Conservation (phyloP, 1,140 invertebrate genomes). For the Notospermus geniculatus region DNA sequence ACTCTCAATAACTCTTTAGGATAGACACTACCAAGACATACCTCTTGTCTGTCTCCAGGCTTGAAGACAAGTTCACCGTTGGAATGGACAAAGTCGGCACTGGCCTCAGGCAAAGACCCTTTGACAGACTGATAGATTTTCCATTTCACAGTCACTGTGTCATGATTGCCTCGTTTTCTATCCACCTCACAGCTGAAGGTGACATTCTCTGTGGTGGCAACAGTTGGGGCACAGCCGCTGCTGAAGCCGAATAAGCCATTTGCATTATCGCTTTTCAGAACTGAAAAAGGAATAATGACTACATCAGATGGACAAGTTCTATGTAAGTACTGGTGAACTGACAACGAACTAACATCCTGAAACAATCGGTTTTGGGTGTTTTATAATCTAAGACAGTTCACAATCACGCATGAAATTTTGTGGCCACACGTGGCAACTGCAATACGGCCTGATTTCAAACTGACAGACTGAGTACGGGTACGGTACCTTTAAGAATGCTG, state of each 20-base stretch:
- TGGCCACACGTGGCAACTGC: too few species aligned
- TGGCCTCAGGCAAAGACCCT: slow-evolving; percentile 17
- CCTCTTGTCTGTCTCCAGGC: slow-evolving; percentile 41
- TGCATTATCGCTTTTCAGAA: slow-evolving; percentile 54
- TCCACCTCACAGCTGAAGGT: slow-evolving; percentile 36
- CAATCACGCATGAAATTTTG: too few species aligned
- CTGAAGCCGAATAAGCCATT: slow-evolving; percentile 50
- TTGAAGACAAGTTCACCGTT: slow-evolving; percentile 39
- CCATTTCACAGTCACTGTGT: slow-evolving; percentile 45
- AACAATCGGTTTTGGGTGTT: too few species aligned
- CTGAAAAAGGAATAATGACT: slow-evolving; percentile 39
- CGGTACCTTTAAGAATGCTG: slow-evolving; percentile 44
- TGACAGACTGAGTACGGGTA: neutral
- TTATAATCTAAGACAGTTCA: too few species aligned
- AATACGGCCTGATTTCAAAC: neutral
- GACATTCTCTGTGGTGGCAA: slow-evolving; percentile 24
- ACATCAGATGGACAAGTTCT: too few species aligned
- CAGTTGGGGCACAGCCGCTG: slow-evolving; percentile 33
- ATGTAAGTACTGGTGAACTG: too few species aligned
- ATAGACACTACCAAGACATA: too few species aligned
- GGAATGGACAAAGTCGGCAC: slow-evolving; percentile 37
- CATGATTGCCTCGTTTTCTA: slow-evolving; percentile 39
- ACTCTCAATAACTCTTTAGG: too few species aligned
- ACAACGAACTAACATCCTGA: too few species aligned
- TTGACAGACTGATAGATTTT: slow-evolving; percentile 28